Evolutionary conservation across 1,140 invertebrate species (phyloP), one percentile per base, ranked within the genome.

Genomic region (Cherax destructor): DNA sequence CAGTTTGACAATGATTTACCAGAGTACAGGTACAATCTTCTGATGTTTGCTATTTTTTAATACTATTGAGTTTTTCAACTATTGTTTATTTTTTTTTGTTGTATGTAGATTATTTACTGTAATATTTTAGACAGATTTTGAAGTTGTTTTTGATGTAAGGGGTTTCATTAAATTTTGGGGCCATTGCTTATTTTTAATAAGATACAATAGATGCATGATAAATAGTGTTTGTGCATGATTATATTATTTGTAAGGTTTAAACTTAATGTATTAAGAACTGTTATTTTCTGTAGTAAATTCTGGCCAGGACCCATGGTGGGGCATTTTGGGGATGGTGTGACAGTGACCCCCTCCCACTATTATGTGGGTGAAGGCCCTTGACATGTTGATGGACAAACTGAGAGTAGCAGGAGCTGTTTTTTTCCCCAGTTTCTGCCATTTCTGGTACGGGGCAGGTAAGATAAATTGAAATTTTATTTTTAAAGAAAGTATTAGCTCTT

Each of bases 311-410:
- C 4, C 96, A 96, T 88, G 97, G 97, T 16, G 98, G 98, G n/a
- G 97, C 95, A 97, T 80, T 95, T 96, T 91, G 94, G 94, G 41
- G 96, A 96, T 65, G 95, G 96, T 86, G 95, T 95, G 90, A 95
- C 96, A n/a, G 96, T 98, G 74, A 97, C 96, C 79, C n/a, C 96
- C 97, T 4, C 98, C 98, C 0, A 96, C 97, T 0, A 94, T 98
- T 4, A 98, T 99, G 97, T 99, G 98, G 98, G 96, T 99, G 0
- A 98, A 99, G 95, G 98, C 98, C 0, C 94, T 99, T 47, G 99
- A 99, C 94, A 96, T 99, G 94, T 95, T 99, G 0, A 95, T 99
- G 94, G 97, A 99, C 93, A 96, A 96, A 93, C 95, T 99, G 21
- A 96, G 97, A 77, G 95, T 97, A 11, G 96, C 96, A 83, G 97